phyloP scores from a whole-genome alignment of 1,140 invertebrate species.

The Magallana angulata region DNA sequence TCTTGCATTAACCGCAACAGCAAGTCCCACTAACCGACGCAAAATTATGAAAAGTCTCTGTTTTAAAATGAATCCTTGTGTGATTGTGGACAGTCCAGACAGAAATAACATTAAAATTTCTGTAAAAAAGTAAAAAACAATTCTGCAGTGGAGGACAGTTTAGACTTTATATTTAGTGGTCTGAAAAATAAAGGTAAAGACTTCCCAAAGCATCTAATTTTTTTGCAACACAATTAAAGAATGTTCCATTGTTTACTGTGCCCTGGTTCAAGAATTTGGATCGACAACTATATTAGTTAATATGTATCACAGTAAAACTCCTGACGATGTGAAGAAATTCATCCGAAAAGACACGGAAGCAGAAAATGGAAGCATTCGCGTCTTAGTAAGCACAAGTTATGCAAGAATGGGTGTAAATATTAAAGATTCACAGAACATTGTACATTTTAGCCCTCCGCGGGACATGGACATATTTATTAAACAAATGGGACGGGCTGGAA shows the following conservation, averaged over 20 bases:
- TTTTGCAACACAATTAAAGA: conserved; percentile 50
- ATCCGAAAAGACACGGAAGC: not conserved
- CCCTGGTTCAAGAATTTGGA: conserved; percentile 10
- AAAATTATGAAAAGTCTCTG: too few relatives aligned
- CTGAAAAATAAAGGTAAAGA: conserved; percentile 14
- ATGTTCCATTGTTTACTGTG: conserved; percentile 21
- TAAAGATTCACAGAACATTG: conserved; percentile 21
- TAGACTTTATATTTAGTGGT: conserved; percentile 17
- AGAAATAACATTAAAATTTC: too few relatives aligned
- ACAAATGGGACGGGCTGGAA: conserved; percentile 46
- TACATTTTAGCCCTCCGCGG: conserved; percentile 35
- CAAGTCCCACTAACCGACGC: too few relatives aligned
- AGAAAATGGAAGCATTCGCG: conserved; percentile 30
- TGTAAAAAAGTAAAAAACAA: too few relatives aligned
- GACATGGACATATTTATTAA: conserved; percentile 54
- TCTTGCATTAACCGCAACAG: too few relatives aligned
- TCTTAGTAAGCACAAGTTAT: conserved; percentile 16
- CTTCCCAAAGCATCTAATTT: conserved; percentile 36
- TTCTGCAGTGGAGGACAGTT: not conserved
- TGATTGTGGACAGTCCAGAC: too few relatives aligned
- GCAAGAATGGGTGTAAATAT: conserved; percentile 48
- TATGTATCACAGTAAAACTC: conserved; percentile 50
- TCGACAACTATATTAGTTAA: not conserved
- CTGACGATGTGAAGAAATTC: conserved; percentile 41
- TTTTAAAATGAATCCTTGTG: too few relatives aligned